Evolutionary conservation across 2,113 vertebrate species (phyloP).

Genomic region (Bolborhynchus lineola): DNA sequence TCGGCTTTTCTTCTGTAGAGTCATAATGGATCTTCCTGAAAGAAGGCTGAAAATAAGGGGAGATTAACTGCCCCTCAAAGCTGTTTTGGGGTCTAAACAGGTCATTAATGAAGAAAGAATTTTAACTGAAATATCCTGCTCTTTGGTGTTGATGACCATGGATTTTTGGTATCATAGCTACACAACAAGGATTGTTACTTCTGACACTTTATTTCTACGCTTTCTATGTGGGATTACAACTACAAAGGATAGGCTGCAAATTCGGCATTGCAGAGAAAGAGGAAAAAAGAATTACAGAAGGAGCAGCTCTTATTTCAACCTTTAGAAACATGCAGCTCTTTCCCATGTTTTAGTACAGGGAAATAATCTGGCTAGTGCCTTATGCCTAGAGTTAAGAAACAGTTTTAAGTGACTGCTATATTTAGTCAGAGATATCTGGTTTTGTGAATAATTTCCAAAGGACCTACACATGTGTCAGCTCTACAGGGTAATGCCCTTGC

Average conservation of each 20-base stretch:
- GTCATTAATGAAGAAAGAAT: background rate
- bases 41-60: background rate
- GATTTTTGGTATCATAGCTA: background rate
- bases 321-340: background rate
- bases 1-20: background rate
- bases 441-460: background rate
- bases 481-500: background rate
- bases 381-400: background rate
- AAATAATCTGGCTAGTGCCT: background rate
- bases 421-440: background rate
- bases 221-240: background rate
- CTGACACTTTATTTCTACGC: background rate
- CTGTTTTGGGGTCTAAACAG: background rate
- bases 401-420: background rate
- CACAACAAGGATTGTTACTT: background rate
- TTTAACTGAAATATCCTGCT: background rate
- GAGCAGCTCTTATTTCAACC: background rate
- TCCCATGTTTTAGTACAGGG: background rate
- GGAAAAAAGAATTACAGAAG: background rate
- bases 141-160: accelerated
- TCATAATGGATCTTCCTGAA: background rate
- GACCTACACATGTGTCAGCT: background rate
- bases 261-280: background rate
- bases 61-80: background rate
- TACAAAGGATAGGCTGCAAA: background rate